Evolutionary conservation across 2,797 vertebrate species (phyloP).

Genomic region (Philypnodon macrostomus): DNA sequence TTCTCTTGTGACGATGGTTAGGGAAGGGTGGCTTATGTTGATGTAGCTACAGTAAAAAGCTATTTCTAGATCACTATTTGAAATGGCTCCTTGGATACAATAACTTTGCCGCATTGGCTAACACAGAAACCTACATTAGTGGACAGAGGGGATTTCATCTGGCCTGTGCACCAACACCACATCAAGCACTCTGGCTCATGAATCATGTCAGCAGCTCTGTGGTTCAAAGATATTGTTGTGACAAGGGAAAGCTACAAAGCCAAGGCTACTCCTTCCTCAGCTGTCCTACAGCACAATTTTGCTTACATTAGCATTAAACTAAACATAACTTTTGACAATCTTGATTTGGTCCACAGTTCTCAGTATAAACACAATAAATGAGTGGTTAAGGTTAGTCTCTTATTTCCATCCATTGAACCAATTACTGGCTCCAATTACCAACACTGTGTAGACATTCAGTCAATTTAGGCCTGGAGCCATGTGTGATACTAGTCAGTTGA

Average conservation of each 20-base stretch:
- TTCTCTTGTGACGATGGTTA: constrained; percentile 42
- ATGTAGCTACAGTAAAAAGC: constrained; percentile 65
- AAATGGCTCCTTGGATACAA: constrained; percentile 64
- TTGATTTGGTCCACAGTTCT: not conserved
- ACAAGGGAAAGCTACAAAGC: constrained; percentile 51
- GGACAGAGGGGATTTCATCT: constrained; percentile 66
- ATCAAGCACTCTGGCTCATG: constrained; percentile 59
- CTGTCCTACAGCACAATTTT: constrained; percentile 34
- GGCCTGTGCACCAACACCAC: constrained; percentile 53
- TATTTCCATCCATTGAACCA: constrained; percentile 42
- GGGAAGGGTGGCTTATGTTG: constrained; percentile 36
- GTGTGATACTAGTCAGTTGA: no score
- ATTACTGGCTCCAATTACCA: constrained; percentile 51
- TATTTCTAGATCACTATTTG: constrained; percentile 58
- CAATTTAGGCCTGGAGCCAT: constrained; percentile 37
- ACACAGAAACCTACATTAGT: constrained; percentile 66
- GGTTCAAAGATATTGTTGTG: constrained; percentile 62
- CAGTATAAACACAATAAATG: no score
- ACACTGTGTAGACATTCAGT: constrained; percentile 38
- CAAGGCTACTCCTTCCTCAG: constrained; percentile 35
- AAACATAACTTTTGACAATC: constrained; percentile 21
- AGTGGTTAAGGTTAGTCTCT: not conserved
- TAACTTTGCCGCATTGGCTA: constrained; percentile 53
- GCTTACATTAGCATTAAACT: constrained; percentile 37
- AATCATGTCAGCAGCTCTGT: constrained; percentile 62